Base-by-base conservation (phyloP, 2,888 invertebrate genomes). In the Scaptomyza flava region DNA sequence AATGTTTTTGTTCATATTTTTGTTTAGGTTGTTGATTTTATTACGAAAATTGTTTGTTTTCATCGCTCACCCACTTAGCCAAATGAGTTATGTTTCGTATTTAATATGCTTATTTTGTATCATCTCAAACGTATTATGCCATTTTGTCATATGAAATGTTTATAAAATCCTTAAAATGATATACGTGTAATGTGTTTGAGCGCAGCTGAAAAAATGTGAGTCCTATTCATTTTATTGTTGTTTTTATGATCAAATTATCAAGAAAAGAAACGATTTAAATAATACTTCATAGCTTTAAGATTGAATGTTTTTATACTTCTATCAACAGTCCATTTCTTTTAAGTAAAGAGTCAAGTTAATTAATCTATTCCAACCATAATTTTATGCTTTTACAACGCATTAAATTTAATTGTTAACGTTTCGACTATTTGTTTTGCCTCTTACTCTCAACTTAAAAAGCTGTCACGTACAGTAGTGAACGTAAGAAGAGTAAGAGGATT, bases 1-100 rank as follows among this genome's bases (percentile, higher is more conserved):
- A 75, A 73, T 70, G 74, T 75, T 73, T 47, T 75, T 67, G 70
- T 66, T 73, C 70, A 71, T 74, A 66, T 84, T 81, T 77, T 81
- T 74, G 72, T 66, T 81, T 79, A 68, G 66, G 60, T 63, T 68
- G 68, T 72, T 78, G 67, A 78, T 71, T 75, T 74, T 82, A 77
- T 74, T 77, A 74, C 63, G 58, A 52, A 65, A 41, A 60, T 68
- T 50, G 23, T 67, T 76, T 72, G 67, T 58, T 66, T 38, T 33
- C 20, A 41, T 23, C 63, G 41, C 36, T 71, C 71, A 71, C 68
- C 77, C 71, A 74, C 67, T 81, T 81, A 70, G 50, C 46, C 62
- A 77, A 72, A 75, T 71, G 61, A 53, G 67, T 23, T 9, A 61
- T 52, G 50, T 65, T 75, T 53, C 51, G 68, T 75, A 68, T 75